These are phyloP conservation scores for Dipodomys spectabilis DNA, from an alignment of 2,113 vertebrate species.

Conservation along the genomic window DNA sequence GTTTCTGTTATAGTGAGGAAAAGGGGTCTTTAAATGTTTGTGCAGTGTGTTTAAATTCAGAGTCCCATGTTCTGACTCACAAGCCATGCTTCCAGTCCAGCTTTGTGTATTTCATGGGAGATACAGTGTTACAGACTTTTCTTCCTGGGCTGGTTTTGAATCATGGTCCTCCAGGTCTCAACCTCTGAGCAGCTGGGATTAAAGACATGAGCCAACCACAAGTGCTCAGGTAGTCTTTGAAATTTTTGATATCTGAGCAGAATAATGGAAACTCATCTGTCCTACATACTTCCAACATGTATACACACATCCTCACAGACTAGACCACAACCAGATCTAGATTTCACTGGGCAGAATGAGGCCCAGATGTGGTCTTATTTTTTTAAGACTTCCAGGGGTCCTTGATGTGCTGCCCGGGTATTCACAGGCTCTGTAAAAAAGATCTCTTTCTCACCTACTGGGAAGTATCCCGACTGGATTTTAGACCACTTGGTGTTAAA, in stretches of 20 bases:
- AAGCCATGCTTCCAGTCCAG: no score
- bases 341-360: neutral
- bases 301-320: fast-evolving
- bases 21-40: neutral
- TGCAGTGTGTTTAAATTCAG: no score
- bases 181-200: no score
- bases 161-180: no score
- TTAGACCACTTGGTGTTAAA: neutral
- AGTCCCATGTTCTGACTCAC: no score
- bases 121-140: no score
- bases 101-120: no score
- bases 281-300: neutral
- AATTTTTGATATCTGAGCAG: neutral
- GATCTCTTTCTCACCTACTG: neutral
- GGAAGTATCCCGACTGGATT: neutral
- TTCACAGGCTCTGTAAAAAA: neutral
- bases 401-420: neutral
- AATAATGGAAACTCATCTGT: neutral
- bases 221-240: neutral
- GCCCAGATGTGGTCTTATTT: neutral
- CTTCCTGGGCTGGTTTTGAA: no score
- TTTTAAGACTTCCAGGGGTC: neutral
- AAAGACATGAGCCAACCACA: no score
- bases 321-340: neutral
- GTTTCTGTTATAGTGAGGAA: neutral